phyloP scores from a whole-genome alignment of 2,113 vertebrate species.

The Odontophorus gujanensis region DNA sequence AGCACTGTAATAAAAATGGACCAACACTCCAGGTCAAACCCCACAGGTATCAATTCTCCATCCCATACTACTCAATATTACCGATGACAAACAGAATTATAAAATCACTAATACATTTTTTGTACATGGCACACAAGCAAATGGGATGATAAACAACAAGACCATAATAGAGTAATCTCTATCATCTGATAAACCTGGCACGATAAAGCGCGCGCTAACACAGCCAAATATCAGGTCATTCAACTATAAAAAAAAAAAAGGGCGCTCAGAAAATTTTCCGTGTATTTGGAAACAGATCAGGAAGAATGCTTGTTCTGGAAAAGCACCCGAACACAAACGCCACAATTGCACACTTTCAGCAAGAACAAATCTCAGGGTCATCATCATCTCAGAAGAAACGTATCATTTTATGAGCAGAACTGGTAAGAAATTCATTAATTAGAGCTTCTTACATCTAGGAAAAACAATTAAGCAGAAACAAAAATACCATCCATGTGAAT shows the following conservation, averaged over 20 bases:
- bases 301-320: background rate
- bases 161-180: background rate
- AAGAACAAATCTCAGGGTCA: background rate
- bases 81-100: background rate
- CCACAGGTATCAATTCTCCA: background rate
- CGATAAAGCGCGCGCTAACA: background rate
- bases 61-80: background rate
- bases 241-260: background rate
- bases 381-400: background rate
- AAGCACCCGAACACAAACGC: background rate
- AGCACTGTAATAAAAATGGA: background rate
- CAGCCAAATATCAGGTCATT: background rate
- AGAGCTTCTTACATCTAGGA: background rate
- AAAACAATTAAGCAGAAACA: background rate
- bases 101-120: background rate
- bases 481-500: background rate
- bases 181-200: background rate
- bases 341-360: background rate
- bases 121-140: background rate
- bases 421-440: background rate
- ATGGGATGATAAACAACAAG: background rate
- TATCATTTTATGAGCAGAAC: background rate
- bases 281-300: background rate
- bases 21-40: background rate
- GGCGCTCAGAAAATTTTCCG: fast-evolving